Conservation (phyloP, 1,140 invertebrate genomes). For the Uloborus diversus region DNA sequence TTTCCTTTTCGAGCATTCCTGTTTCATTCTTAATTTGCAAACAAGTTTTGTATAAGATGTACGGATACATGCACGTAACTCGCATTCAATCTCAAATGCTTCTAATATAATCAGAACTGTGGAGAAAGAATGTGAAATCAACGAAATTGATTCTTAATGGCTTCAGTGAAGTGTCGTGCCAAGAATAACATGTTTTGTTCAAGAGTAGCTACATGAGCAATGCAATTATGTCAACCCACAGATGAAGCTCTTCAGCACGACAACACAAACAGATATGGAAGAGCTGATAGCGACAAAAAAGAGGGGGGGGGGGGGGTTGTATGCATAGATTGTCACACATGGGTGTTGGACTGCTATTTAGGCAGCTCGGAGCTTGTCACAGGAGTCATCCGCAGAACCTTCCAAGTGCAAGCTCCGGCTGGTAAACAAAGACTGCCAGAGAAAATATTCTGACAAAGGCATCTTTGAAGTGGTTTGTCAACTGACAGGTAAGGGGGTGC, state of each 20-base stretch:
- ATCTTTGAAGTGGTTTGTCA: conserved; percentile 34
- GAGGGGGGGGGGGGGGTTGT: not conserved
- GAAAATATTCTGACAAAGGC: conserved; percentile 55
- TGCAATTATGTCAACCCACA: conserved; percentile 41
- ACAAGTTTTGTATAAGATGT: no score
- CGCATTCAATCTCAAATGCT: no score
- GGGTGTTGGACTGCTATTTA: conserved; percentile 35
- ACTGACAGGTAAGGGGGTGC: conserved; percentile 53
- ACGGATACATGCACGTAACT: no score
- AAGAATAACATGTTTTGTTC: no score
- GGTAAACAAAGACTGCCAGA: conserved; percentile 42
- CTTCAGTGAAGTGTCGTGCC: no score
- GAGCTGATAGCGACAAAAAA: conserved; percentile 2
- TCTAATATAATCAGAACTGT: no score
- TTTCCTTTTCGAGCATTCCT: no score
- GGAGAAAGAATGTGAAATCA: no score
- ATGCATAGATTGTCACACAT: conserved; percentile 45
- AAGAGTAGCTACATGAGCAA: no score
- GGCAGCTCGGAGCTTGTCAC: conserved; percentile 24
- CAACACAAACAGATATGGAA: not conserved
- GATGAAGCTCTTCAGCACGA: conserved; percentile 21
- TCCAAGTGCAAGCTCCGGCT: not conserved
- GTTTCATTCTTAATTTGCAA: no score
- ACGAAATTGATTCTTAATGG: no score
- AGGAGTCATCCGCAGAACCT: conserved; percentile 13